A percentile compares a stretch with the other conserved stretches of the same genome.
Evolutionary conservation across 92 coral and sea anemone species (phyloP).

Genomic region (Porites evermanni): DNA sequence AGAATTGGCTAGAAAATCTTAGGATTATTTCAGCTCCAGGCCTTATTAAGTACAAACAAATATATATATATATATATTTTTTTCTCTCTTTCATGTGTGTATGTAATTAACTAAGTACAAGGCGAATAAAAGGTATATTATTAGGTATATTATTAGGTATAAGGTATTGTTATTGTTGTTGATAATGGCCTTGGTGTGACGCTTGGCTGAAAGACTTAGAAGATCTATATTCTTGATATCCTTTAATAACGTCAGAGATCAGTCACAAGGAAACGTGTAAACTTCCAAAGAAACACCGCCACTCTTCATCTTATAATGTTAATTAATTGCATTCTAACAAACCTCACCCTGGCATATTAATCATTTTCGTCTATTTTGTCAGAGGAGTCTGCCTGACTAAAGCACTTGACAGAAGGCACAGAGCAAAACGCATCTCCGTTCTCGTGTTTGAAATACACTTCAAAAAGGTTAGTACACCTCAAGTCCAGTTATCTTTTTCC

Average conservation of each 20-base stretch:
- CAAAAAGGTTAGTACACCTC: background rate
- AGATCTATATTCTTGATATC: conserved; percentile 13
- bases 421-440: background rate
- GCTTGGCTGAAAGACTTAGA: conserved; percentile 27
- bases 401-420: conserved; percentile 18
- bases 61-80: too few relatives aligned
- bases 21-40: too few relatives aligned
- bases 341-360: background rate
- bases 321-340: conserved; percentile 39
- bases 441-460: background rate
- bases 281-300: conserved; percentile 32
- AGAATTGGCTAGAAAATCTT: too few relatives aligned
- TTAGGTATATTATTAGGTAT: too few relatives aligned
- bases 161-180: background rate
- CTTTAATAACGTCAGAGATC: conserved; percentile 23
- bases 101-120: too few relatives aligned
- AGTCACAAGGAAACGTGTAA: conserved; percentile 16
- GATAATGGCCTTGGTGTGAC: conserved; percentile 73
- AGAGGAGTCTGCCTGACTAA: conserved; percentile 34
- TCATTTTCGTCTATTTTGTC: conserved; percentile 31
- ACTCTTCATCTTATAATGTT: conserved; percentile 17
- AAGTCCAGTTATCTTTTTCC: background rate
- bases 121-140: too few relatives aligned
- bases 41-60: conserved; percentile 50
- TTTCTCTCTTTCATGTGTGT: too few relatives aligned